A percentile compares a stretch with the other conserved stretches of the same genome.
Conservation (phyloP, 2,113 vertebrate genomes). For the Pedionomus torquatus region DNA sequence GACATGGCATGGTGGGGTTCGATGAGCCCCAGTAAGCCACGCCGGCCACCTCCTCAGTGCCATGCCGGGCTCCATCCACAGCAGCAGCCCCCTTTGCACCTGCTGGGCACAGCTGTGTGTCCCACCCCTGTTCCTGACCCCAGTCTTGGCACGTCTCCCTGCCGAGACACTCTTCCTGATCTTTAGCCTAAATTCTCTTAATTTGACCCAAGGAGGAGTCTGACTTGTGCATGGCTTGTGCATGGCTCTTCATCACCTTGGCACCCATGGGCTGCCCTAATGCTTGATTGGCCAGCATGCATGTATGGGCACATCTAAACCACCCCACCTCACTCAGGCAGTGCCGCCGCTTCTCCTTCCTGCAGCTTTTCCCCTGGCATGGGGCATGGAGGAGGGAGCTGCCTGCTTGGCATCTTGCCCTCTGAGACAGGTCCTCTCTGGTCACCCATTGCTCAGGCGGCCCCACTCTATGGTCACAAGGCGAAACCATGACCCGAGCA, state of each 20-base stretch:
- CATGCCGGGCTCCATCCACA: background rate
- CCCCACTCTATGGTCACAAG: background rate
- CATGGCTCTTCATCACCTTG: background rate
- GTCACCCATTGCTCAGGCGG: rapidly evolving
- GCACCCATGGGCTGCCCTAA: rapidly evolving
- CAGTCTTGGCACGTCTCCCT: rapidly evolving
- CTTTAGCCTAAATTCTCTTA: background rate
- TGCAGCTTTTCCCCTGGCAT: background rate
- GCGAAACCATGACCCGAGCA: background rate
- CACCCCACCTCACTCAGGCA: rapidly evolving
- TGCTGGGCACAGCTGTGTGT: rapidly evolving
- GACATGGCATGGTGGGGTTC: rapidly evolving
- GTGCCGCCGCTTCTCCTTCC: background rate
- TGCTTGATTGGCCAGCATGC: too few relatives aligned
- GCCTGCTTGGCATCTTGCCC: rapidly evolving
- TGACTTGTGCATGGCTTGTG: background rate
- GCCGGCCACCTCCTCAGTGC: rapidly evolving
- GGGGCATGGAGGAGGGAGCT: background rate
- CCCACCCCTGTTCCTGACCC: background rate
- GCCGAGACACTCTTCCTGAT: background rate
- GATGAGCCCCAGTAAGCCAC: rapidly evolving
- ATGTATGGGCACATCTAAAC: rapidly evolving
- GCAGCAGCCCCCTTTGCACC: rapidly evolving
- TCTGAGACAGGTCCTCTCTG: rapidly evolving
- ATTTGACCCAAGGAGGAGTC: background rate